Evolutionary conservation across 2,113 vertebrate species (phyloP).

Genomic region (Castor canadensis): DNA sequence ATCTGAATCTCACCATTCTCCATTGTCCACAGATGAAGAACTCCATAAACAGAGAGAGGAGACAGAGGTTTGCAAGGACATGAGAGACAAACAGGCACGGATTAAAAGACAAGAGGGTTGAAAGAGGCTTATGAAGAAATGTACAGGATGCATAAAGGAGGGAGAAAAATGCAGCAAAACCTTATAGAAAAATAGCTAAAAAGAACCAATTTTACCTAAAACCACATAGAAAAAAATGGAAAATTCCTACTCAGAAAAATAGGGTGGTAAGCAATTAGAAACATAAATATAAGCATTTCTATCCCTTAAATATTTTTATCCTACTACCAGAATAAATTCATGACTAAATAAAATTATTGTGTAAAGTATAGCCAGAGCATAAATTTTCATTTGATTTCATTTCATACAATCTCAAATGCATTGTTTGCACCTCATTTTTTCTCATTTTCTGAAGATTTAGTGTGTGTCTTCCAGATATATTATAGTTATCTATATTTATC

Average conservation of each 20-base stretch:
- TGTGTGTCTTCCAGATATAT: constrained; percentile 51
- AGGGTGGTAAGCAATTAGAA: background rate
- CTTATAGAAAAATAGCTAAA: background rate
- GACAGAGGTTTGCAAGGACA: constrained; percentile 67
- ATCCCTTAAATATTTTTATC: constrained; percentile 26
- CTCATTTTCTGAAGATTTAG: constrained; percentile 62
- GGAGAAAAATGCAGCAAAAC: background rate
- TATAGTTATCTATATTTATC: constrained; percentile 57
- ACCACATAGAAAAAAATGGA: background rate
- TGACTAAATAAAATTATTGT: constrained; percentile 59
- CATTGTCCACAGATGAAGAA: constrained; percentile 26
- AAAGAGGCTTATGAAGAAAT: background rate
- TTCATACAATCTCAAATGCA: constrained; percentile 53
- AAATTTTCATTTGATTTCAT: constrained; percentile 68
- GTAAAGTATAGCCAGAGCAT: constrained; percentile 22
- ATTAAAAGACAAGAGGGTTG: constrained; percentile 10
- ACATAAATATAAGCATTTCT: constrained; percentile 17
- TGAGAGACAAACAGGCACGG: constrained; percentile 53
- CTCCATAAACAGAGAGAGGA: constrained; percentile 46
- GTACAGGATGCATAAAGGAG: background rate
- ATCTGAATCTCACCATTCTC: constrained; percentile 35
- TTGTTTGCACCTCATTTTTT: constrained; percentile 64
- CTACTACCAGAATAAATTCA: constrained; percentile 52
- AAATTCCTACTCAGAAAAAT: background rate
- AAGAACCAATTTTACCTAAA: background rate